These are phyloP conservation scores for Sabellastarte sp. DNA, from an alignment of 2,888 invertebrate genomes.

Conservation along the genomic window DNA sequence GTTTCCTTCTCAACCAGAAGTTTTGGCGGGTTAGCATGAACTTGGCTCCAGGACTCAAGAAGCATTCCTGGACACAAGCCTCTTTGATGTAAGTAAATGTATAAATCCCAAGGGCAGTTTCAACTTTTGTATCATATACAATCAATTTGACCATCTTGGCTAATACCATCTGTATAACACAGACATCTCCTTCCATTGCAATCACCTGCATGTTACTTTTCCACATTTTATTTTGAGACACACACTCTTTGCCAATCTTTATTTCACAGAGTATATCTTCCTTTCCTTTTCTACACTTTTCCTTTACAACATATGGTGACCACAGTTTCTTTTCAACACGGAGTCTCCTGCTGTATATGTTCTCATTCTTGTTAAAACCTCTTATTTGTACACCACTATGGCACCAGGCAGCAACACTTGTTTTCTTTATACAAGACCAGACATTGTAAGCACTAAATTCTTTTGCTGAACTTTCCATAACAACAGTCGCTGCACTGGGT, in stretches of 20 bases:
- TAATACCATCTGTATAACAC: not conserved
- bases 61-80: slow-evolving; percentile 5
- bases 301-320: too few species aligned
- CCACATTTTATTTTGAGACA: not conserved
- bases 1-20: not conserved
- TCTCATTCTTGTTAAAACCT: too few species aligned
- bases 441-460: too few species aligned
- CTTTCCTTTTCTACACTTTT: too few species aligned
- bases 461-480: too few species aligned
- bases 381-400: too few species aligned
- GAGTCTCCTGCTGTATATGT: too few species aligned
- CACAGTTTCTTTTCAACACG: too few species aligned
- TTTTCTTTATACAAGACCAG: too few species aligned
- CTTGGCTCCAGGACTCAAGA: not conserved
- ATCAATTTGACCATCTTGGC: not conserved
- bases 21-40: slow-evolving; percentile 1
- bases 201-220: not conserved
- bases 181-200: not conserved
- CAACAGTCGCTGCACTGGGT: too few species aligned
- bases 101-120: not conserved
- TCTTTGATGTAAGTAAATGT: not conserved
- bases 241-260: not conserved
- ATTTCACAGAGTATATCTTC: not conserved
- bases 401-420: too few species aligned
- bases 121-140: not conserved